Evolutionary conservation across 1,140 invertebrate genomes (phyloP), one percentile per base, ranked within the genome.

Genomic region (Neoseiulus cucumeris): DNA sequence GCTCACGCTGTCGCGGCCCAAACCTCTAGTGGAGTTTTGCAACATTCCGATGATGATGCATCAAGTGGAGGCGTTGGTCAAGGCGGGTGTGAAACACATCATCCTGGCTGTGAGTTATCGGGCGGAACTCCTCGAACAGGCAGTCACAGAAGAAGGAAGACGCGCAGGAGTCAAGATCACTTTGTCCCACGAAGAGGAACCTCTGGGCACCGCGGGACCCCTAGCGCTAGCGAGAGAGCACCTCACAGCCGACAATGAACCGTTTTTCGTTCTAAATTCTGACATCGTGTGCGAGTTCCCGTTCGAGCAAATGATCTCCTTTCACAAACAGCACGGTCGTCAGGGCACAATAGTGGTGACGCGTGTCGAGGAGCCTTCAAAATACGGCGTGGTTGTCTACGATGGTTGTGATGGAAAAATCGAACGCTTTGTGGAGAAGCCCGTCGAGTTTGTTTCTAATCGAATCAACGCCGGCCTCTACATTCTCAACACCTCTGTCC

Each of bases 401-500:
- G 75, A 81, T 69, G n/a, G n/a, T n/a, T 83, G 87, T 7, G 77
- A 82, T 71, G 93, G 92, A 12, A 80, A 85, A 73, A 95, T 99
- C 68, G 81, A 91, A 66, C 84, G 82, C 70, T 99, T 99, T 79
- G 89, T 99, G 51, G 96, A 99, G 75, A 99, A 99, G 77, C 96
- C 96, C 4, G 88, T 91, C 73, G 95, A 98, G 77, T 99, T 96
- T 79, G 92, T 99, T 30, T 98, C 94, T 9, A 98, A 98, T 76
- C 98, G 97, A 82, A 99, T 99, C 69, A 99, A 99, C 80, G 95
- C 96, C 72, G 91, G 96, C 47, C 84, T 99, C 74, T 99, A 99
- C 73, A 95, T 99, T 71, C 83, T 99, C 39, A 96, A 89, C 79
- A 86, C 92, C 1, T 85, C 85, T 25, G 83, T 99, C 64, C 76